Evolutionary conservation across 2,888 invertebrate genomes (phyloP).

Genomic region (Pycnomerus fuliginosus): DNA sequence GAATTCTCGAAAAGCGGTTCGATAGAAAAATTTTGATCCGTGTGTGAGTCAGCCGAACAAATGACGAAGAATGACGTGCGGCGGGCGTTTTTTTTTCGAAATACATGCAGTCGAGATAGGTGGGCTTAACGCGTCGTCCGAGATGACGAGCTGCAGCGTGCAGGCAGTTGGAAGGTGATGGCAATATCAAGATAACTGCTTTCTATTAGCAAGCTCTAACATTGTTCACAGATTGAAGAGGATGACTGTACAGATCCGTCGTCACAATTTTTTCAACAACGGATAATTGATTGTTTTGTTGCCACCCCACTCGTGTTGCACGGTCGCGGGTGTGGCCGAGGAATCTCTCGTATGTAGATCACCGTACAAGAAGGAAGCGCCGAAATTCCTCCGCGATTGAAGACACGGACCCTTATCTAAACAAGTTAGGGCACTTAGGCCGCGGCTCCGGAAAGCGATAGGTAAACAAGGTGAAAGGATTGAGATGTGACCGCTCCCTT

Average conservation of each 20-base stretch:
- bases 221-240: constrained; percentile 34
- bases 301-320: constrained; percentile 9
- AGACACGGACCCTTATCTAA: constrained; percentile 42
- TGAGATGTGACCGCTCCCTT: constrained; percentile 44
- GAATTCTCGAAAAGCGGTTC: too few relatives aligned
- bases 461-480: constrained; percentile 41
- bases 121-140: too few relatives aligned
- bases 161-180: constrained; percentile 6
- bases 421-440: constrained; percentile 48
- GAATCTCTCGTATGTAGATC: not conserved
- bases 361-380: not conserved
- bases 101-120: too few relatives aligned
- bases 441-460: constrained; percentile 38
- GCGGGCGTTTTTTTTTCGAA: too few relatives aligned
- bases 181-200: constrained; percentile 28
- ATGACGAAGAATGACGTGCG: too few relatives aligned
- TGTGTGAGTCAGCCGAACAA: too few relatives aligned
- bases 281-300: constrained; percentile 1
- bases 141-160: too few relatives aligned
- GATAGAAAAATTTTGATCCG: too few relatives aligned
- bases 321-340: not conserved
- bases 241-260: constrained; percentile 32
- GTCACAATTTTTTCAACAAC: constrained; percentile 5
- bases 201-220: constrained; percentile 30
- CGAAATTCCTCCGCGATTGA: constrained; percentile 19